Evolutionary conservation across 2,888 invertebrate genomes (phyloP), one percentile per base, ranked within the genome.

Genomic region (Atethmia centrago): DNA sequence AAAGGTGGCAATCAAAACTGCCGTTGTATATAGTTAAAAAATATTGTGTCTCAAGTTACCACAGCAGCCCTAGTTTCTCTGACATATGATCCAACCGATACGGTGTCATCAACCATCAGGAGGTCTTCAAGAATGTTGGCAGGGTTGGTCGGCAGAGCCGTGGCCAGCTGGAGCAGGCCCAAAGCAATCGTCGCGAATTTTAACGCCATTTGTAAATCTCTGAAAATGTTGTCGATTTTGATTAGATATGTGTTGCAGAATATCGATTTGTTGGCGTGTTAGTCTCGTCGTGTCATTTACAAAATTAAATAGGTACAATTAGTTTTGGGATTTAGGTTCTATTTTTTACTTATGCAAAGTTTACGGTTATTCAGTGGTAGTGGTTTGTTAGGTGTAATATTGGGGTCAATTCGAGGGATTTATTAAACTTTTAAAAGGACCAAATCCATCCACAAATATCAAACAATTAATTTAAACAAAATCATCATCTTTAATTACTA

Each of bases 61-160:
- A 96, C 91, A 76, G 96, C 96, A 21, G 97, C 97, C 85, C 97
- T 93, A 0, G 97, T 94, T 92, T 97, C 97, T 61, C 97, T 92
- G 31, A 97, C 93, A 80, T 96, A 97, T 12, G 97, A 97, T 75
- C 97, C 97, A 10, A 97, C 96, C 40, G 97, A 93, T 76, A 94
- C 92, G 0, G 97, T 96, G 85, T 97, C 97, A 82, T 95, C 96
- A 28, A 93, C 94, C 73, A 94, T 86, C 77, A 93, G 91, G 77
- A 95, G 87, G 67, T 95, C 96, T 63, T 94, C 92, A 14, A 95
- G 89, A 3, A 91, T 91, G 9, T 90, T 82, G 4, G 91, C 88
- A 2, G 93, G 90, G 70, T 88, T 76, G 7, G 91, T 89, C 0
- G 95, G 93, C 74, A 91, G 71, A 9, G 93, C 90, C 25, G 87